Percentiles rank a stretch among this genome's conserved stretches.
These are phyloP conservation scores for Chiloscyllium punctatum DNA, from an alignment of 2,797 vertebrate genomes.

Conservation along the genomic window DNA sequence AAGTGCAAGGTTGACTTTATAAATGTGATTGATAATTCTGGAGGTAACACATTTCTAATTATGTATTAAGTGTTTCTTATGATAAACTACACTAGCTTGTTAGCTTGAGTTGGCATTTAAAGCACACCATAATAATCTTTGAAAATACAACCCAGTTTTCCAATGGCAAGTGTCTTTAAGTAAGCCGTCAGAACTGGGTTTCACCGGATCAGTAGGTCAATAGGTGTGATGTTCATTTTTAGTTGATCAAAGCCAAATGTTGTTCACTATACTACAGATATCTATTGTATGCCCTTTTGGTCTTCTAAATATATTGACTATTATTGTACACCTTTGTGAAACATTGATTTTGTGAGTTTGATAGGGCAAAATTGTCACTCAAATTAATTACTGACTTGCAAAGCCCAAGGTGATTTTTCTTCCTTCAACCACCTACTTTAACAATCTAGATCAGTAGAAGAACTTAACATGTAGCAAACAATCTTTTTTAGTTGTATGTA, in stretches of 20 bases:
- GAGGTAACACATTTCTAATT: conserved; percentile 42
- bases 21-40: conserved; percentile 37
- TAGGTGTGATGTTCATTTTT: background rate
- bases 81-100: conserved; percentile 34
- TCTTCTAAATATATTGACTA: background rate
- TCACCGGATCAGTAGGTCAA: background rate
- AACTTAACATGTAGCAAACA: background rate
- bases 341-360: background rate
- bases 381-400: background rate
- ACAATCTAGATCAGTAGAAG: background rate
- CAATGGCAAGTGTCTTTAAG: background rate
- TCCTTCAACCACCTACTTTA: background rate
- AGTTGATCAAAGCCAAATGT: background rate
- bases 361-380: background rate
- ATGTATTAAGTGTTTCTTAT: conserved; percentile 38
- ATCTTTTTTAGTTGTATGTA: background rate
- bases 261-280: background rate
- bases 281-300: background rate
- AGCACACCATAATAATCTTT: background rate
- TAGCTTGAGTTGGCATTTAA: conserved; percentile 10
- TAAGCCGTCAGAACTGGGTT: background rate
- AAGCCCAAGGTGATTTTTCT: background rate
- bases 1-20: conserved; percentile 37
- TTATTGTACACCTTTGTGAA: background rate
- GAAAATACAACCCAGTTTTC: background rate